Evolutionary conservation across 92 coral and sea anemone species (phyloP).

Genomic region (Muricea muricata): DNA sequence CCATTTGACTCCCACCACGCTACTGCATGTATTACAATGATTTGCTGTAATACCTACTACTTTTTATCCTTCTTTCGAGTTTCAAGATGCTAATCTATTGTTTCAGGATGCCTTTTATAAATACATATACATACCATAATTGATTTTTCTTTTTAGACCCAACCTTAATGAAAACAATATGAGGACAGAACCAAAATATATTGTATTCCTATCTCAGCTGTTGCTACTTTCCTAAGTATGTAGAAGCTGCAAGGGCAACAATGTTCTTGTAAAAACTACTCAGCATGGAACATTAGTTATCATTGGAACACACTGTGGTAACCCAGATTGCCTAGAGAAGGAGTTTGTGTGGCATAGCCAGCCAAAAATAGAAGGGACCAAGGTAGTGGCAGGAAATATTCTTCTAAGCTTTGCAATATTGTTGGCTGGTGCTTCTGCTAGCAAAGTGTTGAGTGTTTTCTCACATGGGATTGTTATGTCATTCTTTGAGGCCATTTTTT

Average conservation of each 20-base stretch:
- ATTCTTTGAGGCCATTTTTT: not conserved
- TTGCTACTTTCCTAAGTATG: not conserved
- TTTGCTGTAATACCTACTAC: no score
- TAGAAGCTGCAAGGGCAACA: not conserved
- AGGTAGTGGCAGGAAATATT: no score
- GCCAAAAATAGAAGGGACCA: no score
- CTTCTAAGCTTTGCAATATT: not conserved
- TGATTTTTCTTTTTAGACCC: not conserved
- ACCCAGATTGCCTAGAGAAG: not conserved
- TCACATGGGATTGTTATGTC: not conserved
- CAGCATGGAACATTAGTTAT: not conserved
- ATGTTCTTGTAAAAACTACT: not conserved
- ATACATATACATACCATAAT: not conserved
- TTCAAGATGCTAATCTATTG: no score
- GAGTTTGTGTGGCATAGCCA: not conserved
- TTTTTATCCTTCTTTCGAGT: no score
- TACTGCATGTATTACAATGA: no score
- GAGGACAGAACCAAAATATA: constrained; percentile 10
- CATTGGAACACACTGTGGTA: not conserved
- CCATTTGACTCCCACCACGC: no score
- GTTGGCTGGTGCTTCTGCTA: constrained; percentile 5
- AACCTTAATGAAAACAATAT: not conserved
- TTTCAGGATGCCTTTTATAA: not conserved
- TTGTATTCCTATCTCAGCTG: not conserved
- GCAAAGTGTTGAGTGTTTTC: not conserved